Evolutionary conservation across 1,140 invertebrate species (phyloP).

Genomic region (Ptiloglossa arizonensis): DNA sequence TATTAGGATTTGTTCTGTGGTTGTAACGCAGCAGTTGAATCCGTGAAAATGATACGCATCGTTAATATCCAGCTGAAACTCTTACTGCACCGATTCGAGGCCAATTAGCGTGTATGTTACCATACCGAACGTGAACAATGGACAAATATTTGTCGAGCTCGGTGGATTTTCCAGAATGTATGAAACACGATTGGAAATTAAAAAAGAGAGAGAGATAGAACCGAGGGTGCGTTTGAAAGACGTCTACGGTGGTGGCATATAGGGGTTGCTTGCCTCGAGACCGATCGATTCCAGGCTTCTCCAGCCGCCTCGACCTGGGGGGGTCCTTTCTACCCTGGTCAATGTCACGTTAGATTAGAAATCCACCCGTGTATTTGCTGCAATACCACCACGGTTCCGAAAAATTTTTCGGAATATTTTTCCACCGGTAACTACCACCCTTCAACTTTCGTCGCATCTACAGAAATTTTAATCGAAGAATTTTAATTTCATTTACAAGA

Average conservation of each 20-base stretch:
- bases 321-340: conserved; percentile 52
- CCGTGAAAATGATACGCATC: no score
- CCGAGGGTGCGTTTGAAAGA: conserved; percentile 43
- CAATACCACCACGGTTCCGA: background rate
- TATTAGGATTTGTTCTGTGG: no score
- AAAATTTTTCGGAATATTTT: background rate
- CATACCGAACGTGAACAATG: no score
- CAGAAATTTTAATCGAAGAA: no score
- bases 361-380: conserved; percentile 27
- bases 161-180: background rate
- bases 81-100: no score
- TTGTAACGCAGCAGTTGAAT: no score
- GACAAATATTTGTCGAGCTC: background rate
- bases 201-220: conserved; percentile 9
- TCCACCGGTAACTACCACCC: no score
- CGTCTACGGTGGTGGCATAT: conserved; percentile 43
- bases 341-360: conserved; percentile 59
- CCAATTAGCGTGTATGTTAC: no score
- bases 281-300: conserved; percentile 62
- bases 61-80: no score
- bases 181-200: conserved; percentile 32
- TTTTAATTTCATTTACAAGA: no score
- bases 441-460: no score
- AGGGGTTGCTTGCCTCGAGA: conserved; percentile 43
- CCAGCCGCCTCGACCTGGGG: conserved; percentile 32